phyloP scores from a whole-genome alignment of 1,140 invertebrate species.

The Bombus fervidus region DNA sequence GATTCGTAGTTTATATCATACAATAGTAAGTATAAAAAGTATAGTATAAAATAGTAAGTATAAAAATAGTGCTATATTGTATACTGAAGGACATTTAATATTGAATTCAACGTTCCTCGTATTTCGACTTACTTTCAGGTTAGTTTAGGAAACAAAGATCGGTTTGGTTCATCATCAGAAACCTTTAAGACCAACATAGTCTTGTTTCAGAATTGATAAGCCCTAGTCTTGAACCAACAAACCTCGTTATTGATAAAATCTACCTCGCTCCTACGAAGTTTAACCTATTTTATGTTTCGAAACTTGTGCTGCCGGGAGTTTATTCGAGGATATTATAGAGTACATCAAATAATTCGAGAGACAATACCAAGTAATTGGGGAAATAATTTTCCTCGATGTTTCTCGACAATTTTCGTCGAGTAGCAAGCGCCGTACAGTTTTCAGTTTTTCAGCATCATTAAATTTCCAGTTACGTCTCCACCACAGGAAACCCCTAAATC shows the following conservation, averaged over 20 bases:
- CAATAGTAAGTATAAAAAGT: too few species aligned
- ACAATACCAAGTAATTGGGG: slow-evolving; percentile 9
- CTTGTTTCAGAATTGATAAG: slow-evolving; percentile 3
- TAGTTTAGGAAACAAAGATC: background rate
- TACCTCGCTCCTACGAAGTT: background rate
- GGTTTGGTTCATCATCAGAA: background rate
- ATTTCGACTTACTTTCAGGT: too few species aligned
- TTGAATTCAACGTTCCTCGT: background rate
- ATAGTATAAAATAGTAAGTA: too few species aligned
- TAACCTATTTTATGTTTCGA: slow-evolving; percentile 24
- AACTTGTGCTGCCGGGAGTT: slow-evolving; percentile 4
- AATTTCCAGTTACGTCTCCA: too few species aligned
- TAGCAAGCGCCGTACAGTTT: background rate
- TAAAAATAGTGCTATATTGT: too few species aligned
- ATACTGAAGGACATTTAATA: background rate
- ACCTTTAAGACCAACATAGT: background rate
- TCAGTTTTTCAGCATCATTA: background rate
- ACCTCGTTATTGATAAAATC: slow-evolving; percentile 18
- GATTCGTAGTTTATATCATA: background rate
- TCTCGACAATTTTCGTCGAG: background rate
- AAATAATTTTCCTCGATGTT: slow-evolving; percentile 17
- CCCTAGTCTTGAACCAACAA: background rate
- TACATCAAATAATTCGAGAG: background rate
- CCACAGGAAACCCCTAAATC: background rate
- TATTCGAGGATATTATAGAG: background rate